Evolutionary conservation across 2,888 invertebrate genomes (phyloP), one percentile per base, ranked within the genome.

Genomic region (Agrotis exclamationis): DNA sequence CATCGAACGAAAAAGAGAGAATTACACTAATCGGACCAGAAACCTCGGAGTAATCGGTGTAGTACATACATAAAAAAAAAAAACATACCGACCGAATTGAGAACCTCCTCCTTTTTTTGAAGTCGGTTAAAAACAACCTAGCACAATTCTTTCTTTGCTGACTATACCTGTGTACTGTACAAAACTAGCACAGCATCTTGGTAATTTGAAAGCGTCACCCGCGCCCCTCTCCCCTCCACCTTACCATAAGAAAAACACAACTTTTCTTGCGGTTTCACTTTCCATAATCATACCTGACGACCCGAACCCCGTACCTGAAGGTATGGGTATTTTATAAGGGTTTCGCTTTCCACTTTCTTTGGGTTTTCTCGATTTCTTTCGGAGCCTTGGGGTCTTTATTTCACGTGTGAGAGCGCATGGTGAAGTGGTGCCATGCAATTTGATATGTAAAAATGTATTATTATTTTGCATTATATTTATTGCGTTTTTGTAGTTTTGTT

Each of bases 151-250:
- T 71, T 84, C 72, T 44, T 11, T 22, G 18, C 33, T 57, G 80
- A 91, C 78, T 91, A 92, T 93, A 92, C 92, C 59, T 77, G 82
- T 74, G 83, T 88, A 87, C 82, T 88, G 88, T 87, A 87, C 78
- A 80, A 86, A 91, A 90, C 89, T 89, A 85, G 90, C 83, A 85
- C 91, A 87, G 85, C 89, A 84, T 92, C 93, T 93, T 92, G 86
- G 91, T 93, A 91, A 93, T 93, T 91, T 92, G 92, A 94, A 93
- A 94, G 93, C 91, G 86, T 83, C 85, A 80, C 82, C 79, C 83
- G 70, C 73, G 54, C 73, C 80, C 79, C 78, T 54, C 73, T 76
- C 79, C 77, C 47, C 71, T 39, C 73, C 70, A 58, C 59, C 51
- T 74, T 80, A 77, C 77, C 79, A 63, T 78, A 72, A 70, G 75